Conservation (phyloP, 2,113 vertebrate genomes). For the Glaucomys volans region DNA sequence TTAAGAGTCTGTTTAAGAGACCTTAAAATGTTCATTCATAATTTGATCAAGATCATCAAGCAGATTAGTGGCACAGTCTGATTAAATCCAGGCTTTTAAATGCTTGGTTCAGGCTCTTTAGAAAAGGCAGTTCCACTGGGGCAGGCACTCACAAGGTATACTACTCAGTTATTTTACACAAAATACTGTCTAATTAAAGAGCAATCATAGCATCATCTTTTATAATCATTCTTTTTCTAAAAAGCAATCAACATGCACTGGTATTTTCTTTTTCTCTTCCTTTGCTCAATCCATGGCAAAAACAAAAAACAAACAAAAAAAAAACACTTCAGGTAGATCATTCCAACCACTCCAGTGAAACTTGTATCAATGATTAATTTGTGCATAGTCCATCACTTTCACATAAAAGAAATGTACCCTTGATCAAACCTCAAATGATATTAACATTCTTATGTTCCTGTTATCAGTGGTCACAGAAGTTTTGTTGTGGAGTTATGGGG, state of each 20-base stretch:
- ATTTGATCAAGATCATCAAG: constrained; percentile 45
- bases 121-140: constrained; percentile 10
- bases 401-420: constrained; percentile 22
- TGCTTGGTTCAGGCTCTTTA: not conserved
- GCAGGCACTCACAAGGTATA: not conserved
- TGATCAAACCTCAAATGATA: constrained; percentile 32
- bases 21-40: not conserved
- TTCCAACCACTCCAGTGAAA: not conserved
- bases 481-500: rapidly evolving
- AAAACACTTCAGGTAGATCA: not conserved
- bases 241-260: not conserved
- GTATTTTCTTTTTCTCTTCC: not conserved
- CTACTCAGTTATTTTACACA: not conserved
- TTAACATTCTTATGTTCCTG: not conserved
- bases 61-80: not conserved
- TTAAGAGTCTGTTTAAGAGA: constrained; percentile 31
- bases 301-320: not conserved
- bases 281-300: not conserved
- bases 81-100: constrained; percentile 25
- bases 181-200: not conserved
- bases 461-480: not conserved
- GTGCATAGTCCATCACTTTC: not conserved
- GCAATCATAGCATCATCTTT: not conserved
- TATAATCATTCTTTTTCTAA: not conserved
- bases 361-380: not conserved